These are phyloP conservation scores for Stylophora pistillata DNA, from an alignment of 64 coral and sea anemone species.

Conservation along the genomic window DNA sequence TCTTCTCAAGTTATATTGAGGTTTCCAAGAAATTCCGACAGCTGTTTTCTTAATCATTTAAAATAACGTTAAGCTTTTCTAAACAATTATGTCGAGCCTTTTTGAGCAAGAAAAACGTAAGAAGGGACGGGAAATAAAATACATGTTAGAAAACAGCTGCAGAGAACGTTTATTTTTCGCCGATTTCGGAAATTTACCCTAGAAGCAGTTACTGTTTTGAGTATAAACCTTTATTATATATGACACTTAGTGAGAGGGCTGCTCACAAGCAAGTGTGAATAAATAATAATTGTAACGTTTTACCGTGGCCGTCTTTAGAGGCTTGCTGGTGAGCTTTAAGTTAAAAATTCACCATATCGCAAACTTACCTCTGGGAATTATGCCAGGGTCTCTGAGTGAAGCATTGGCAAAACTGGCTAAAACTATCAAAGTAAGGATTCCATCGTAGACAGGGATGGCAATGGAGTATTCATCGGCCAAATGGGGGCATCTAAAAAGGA, in stretches of 20 bases:
- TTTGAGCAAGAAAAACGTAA: not conserved
- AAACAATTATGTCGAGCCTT: slow-evolving; percentile 1
- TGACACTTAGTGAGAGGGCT: not conserved
- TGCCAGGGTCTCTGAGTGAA: slow-evolving; percentile 89
- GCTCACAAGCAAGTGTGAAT: not conserved
- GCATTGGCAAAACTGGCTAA: slow-evolving; percentile 94
- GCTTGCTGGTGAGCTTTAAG: not conserved
- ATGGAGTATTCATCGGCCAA: slow-evolving; percentile 69
- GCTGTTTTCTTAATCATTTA: slow-evolving; percentile 8
- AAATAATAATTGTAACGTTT: not conserved
- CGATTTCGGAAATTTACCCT: too few relatives aligned
- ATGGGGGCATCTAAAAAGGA: slow-evolving; percentile 86
- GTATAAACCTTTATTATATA: not conserved
- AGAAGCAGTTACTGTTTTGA: not conserved
- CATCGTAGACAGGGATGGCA: slow-evolving; percentile 83
- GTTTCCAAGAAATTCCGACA: not conserved
- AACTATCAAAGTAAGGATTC: slow-evolving; percentile 81
- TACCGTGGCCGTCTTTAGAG: not conserved
- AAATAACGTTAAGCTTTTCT: not conserved
- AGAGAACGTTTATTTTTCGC: too few relatives aligned
- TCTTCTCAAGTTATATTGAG: not conserved
- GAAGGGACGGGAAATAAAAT: not conserved
- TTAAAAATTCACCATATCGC: not conserved
- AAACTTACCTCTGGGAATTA: slow-evolving; percentile 88
- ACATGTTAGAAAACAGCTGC: not conserved